Percentiles rank a stretch among this genome's conserved stretches.
phyloP scores from a whole-genome alignment of 1,140 invertebrate genomes.

The Conus betulinus region DNA sequence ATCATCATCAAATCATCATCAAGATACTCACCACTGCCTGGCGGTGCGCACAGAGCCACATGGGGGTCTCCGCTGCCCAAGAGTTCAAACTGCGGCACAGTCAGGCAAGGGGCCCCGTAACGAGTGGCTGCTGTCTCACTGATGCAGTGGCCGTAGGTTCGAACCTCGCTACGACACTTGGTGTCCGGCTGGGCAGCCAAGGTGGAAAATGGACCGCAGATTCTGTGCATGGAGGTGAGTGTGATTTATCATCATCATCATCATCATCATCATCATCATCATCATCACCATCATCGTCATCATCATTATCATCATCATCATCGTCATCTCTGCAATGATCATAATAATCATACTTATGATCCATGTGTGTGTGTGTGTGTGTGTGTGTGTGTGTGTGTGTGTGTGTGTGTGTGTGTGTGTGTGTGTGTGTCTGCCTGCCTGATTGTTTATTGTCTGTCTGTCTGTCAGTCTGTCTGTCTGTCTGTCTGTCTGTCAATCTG shows the following conservation, averaged over 20 bases:
- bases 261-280: too few species aligned
- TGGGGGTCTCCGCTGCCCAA: not conserved
- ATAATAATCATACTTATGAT: too few species aligned
- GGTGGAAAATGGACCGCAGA: constrained; percentile 22
- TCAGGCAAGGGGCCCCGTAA: constrained; percentile 1
- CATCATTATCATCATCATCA: too few species aligned
- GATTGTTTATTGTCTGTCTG: too few species aligned
- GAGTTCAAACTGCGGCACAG: not conserved
- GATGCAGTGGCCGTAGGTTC: constrained; percentile 17
- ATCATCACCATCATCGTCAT: too few species aligned
- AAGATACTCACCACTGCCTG: not conserved
- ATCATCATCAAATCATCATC: not conserved
- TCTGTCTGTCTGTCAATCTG: too few species aligned
- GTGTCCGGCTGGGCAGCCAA: not conserved
- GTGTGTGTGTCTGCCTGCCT: too few species aligned
- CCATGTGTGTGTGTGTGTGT: not conserved
- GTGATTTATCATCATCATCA: too few species aligned
- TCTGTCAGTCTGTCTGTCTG: not conserved
- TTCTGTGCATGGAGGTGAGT: not conserved
- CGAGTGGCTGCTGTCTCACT: constrained; percentile 26
- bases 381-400: not conserved
- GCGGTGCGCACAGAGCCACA: constrained; percentile 4
- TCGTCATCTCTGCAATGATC: too few species aligned
- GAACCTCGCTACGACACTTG: constrained; percentile 25
- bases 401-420: too few species aligned